Conservation (phyloP, 2,888 invertebrate genomes). For the Panzeria rudis region DNA sequence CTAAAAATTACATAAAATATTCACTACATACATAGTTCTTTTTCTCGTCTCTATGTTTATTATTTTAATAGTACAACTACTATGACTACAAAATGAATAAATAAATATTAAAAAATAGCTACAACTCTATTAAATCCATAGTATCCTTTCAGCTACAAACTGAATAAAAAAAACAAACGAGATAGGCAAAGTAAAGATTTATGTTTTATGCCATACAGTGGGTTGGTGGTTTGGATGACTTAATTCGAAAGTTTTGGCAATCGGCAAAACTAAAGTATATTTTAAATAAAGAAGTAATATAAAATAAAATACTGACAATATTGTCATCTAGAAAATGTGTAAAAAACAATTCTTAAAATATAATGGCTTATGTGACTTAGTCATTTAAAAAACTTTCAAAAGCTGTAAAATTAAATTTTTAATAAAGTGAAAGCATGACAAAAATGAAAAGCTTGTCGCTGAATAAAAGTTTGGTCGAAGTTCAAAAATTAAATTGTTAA, state of each 20-base stretch:
- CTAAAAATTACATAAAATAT: slow-evolving; percentile 49
- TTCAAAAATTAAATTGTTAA: too few relatives aligned
- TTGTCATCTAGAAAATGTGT: too few relatives aligned
- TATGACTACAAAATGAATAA: slow-evolving; percentile 44
- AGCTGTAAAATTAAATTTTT: too few relatives aligned
- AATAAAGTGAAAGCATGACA: too few relatives aligned
- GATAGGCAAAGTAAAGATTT: slow-evolving; percentile 47
- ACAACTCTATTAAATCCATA: slow-evolving; percentile 66
- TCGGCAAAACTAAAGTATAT: neutral
- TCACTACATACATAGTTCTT: slow-evolving; percentile 38
- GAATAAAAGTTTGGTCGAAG: too few relatives aligned
- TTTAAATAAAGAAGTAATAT: neutral
- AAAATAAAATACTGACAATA: neutral
- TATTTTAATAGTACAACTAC: slow-evolving; percentile 33
- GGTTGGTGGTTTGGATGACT: too few relatives aligned
- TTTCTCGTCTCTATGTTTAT: slow-evolving; percentile 15
- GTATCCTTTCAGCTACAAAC: slow-evolving; percentile 52
- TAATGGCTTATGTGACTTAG: too few relatives aligned
- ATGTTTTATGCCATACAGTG: slow-evolving; percentile 40
- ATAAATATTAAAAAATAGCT: slow-evolving; percentile 29
- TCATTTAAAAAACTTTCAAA: too few relatives aligned
- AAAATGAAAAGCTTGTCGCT: too few relatives aligned
- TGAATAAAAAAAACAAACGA: slow-evolving; percentile 30
- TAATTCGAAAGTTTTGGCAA: neutral
- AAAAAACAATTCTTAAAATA: too few relatives aligned